Evolutionary conservation across 1,140 invertebrate species (phyloP), one percentile per base, ranked within the genome.

Genomic region (Babylonia areolata): DNA sequence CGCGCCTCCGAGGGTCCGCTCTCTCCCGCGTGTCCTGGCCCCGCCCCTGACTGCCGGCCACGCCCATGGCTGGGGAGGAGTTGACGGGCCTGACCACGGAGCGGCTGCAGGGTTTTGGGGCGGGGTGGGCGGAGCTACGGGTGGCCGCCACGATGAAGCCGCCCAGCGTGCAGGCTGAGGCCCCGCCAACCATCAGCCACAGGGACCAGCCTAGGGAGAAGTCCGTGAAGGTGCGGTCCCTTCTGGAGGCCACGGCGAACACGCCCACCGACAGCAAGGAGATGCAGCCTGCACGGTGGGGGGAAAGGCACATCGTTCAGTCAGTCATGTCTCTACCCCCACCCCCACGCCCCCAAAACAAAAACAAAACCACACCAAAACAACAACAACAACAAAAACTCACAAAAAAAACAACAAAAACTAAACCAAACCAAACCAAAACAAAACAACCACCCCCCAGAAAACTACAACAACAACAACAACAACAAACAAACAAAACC

Each of bases 141-240:
- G 64, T 84, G 64, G 37, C 33, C 1, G 64, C 82, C 28, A 84
- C 69, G 64, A 84, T 46, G 37, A 75, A 28, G 12, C 82, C 82
- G 64, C 82, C 82, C 82, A 84, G 28, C 15, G 69, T 35, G 64
- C 64, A 40, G 17, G 37, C 37, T 9, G 40, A 84, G 35, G 82
- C 58, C n/a, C 82, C 82, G 69, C 82, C 82, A 39, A 84, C 39
- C 82, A 84, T 37, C 54, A 84, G 69, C 82, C 82, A 84, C 31
- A 84, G 40, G n/a, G 82, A 84, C 82, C 82, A 84, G n/a, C 82
- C 40, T 5, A 84, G 40, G 11, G 39, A 73, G 64, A 73, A 84
- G 17, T 71, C 28, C 37, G 23, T 40, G 37, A 69, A 40, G 15
- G 20, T 40, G 37, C 11, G 31, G 82, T 84, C 82, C 23, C 40